phyloP scores from a whole-genome alignment of 2,888 invertebrate genomes.

The Cancer borealis region DNA sequence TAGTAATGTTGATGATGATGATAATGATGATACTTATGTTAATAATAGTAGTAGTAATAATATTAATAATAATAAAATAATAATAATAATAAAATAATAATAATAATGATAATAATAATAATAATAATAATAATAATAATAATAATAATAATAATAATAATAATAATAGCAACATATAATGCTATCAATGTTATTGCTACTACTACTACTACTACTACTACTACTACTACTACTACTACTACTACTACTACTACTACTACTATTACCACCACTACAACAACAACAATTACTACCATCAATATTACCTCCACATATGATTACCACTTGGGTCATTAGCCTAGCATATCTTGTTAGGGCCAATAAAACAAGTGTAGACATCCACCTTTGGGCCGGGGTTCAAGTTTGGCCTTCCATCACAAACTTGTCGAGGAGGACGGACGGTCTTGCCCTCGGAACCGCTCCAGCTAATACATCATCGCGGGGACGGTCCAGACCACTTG shows the following conservation, averaged over 20 bases:
- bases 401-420: conserved; percentile 21
- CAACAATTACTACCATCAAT: background rate
- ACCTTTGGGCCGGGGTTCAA: background rate
- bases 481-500: background rate
- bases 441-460: background rate
- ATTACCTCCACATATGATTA: background rate
- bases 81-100: background rate
- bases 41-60: background rate
- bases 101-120: background rate
- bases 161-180: no score
- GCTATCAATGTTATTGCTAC: no score
- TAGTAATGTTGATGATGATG: background rate
- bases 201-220: no score
- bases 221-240: no score
- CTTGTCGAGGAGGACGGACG: background rate
- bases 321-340: background rate
- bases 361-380: background rate
- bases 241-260: no score
- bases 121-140: no score
- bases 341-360: no score
- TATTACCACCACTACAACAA: no score
- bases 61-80: background rate
- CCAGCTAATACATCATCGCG: background rate
- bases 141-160: no score
- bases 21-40: no score